Percentiles rank a stretch among this genome's conserved stretches.
phyloP scores from a whole-genome alignment of 2,888 invertebrate genomes.

The Linnaemya vulpina region DNA sequence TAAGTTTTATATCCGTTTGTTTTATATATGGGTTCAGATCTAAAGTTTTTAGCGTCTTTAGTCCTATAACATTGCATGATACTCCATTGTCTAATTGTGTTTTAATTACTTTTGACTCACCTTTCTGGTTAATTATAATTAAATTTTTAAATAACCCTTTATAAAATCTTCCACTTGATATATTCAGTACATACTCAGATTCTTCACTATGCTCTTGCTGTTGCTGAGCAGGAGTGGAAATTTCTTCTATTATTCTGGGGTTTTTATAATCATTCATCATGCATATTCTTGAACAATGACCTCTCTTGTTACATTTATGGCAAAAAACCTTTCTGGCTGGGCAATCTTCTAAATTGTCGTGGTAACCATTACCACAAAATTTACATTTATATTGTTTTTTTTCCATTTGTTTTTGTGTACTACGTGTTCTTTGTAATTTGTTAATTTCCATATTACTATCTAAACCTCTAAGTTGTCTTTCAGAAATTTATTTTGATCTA shows the following conservation, averaged over 20 bases:
- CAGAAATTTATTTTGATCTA: constrained; percentile 21
- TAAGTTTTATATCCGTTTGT: no score
- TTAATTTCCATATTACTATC: constrained; percentile 8
- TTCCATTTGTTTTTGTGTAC: constrained; percentile 1
- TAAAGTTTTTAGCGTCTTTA: no score
- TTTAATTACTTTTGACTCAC: no score
- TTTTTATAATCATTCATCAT: constrained; percentile 1
- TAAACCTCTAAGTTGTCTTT: constrained; percentile 18
- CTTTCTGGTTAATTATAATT: no score
- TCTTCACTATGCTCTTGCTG: neutral
- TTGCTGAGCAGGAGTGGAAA: neutral
- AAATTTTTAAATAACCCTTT: no score
- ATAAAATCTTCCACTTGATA: no score
- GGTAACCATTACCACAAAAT: constrained; percentile 44
- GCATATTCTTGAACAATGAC: constrained; percentile 30
- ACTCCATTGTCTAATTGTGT: no score
- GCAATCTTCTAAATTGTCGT: constrained; percentile 29
- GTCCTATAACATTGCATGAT: no score
- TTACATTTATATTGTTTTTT: constrained; percentile 7
- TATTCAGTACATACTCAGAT: constrained; percentile 31
- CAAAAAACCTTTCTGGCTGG: constrained; percentile 19
- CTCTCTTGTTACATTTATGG: constrained; percentile 38
- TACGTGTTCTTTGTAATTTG: neutral
- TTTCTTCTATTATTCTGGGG: constrained; percentile 1
- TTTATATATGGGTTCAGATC: no score